A percentile compares a stretch with the other conserved stretches of the same genome.
Evolutionary conservation across 1,140 invertebrate species (phyloP).

Genomic region (Drosophila kikkawai): DNA sequence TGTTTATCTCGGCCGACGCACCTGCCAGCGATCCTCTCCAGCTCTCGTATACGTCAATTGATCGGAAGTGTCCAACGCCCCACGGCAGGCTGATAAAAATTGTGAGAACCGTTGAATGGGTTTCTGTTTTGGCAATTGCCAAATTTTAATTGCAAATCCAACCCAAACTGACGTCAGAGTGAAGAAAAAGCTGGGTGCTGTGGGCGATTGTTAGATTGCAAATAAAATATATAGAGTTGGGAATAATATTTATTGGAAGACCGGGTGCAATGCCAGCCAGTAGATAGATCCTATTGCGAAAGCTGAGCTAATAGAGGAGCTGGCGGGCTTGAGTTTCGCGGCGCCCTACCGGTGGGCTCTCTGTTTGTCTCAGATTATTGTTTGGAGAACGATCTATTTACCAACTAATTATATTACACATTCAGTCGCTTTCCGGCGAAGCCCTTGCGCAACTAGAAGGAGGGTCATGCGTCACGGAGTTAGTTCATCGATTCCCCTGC

Average conservation of each 20-base stretch:
- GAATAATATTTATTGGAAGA: slow-evolving; percentile 22
- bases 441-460: slow-evolving; percentile 33
- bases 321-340: slow-evolving; percentile 7
- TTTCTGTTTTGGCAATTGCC: slow-evolving; percentile 52
- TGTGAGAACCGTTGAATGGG: slow-evolving; percentile 55
- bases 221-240: slow-evolving; percentile 14
- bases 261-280: background rate
- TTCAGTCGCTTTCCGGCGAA: slow-evolving; percentile 13
- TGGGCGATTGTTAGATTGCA: slow-evolving; percentile 4
- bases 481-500: slow-evolving; percentile 11
- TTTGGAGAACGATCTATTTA: slow-evolving; percentile 49
- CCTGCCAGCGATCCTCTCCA: slow-evolving; percentile 46
- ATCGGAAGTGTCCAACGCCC: slow-evolving; percentile 74
- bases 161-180: slow-evolving; percentile 64
- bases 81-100: slow-evolving; percentile 61
- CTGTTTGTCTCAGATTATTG: slow-evolving; percentile 53
- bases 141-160: slow-evolving; percentile 78
- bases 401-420: slow-evolving; percentile 44
- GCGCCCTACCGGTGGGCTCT: slow-evolving; percentile 30
- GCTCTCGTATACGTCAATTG: slow-evolving; percentile 67
- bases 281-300: slow-evolving; percentile 20
- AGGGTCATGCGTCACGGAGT: slow-evolving; percentile 22
- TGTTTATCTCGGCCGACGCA: slow-evolving; percentile 67
- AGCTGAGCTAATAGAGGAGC: slow-evolving; percentile 36
- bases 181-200: background rate